Percentiles rank a stretch among this genome's conserved stretches.
Evolutionary conservation across 2,797 vertebrate genomes (phyloP).

Genomic region (Chelon labrosus): DNA sequence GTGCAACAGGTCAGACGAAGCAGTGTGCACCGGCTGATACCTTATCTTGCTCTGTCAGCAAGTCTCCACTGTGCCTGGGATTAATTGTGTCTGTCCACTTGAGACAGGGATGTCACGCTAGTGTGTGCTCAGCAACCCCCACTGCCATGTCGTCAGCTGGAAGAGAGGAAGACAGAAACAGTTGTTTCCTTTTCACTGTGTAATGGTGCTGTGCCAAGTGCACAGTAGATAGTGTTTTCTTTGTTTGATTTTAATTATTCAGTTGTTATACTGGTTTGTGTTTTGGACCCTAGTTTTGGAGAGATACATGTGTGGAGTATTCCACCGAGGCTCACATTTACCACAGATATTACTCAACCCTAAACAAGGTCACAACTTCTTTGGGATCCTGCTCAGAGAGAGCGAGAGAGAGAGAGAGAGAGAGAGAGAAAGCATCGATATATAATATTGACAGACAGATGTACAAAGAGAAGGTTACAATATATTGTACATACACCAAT

Average conservation of each 20-base stretch:
- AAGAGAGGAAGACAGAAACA: slow-evolving; percentile 24
- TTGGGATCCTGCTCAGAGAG: too few relatives aligned
- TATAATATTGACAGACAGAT: neutral
- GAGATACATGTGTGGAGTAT: neutral
- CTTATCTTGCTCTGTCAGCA: slow-evolving; percentile 79
- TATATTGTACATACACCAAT: too few relatives aligned
- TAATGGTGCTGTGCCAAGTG: slow-evolving; percentile 17
- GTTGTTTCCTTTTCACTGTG: slow-evolving; percentile 28
- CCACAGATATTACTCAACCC: neutral
- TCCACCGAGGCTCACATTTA: slow-evolving; percentile 1
- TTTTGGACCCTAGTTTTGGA: slow-evolving; percentile 3
- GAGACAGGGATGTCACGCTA: slow-evolving; percentile 71
- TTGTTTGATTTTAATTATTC: neutral
- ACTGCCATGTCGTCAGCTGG: slow-evolving; percentile 33
- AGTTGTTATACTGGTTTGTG: slow-evolving; percentile 5
- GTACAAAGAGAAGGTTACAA: neutral
- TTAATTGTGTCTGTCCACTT: slow-evolving; percentile 77
- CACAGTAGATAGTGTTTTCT: slow-evolving; percentile 2
- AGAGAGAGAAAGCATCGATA: slow-evolving; percentile 1
- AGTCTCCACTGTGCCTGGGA: slow-evolving; percentile 72
- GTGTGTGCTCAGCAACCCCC: slow-evolving; percentile 53
- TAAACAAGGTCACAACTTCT: too few relatives aligned
- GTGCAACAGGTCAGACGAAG: slow-evolving; percentile 66
- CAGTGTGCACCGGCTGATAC: slow-evolving; percentile 59
- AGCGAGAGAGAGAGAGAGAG: too few relatives aligned